Evolutionary conservation across 1,140 invertebrate species (phyloP), one percentile per base, ranked within the genome.

Genomic region (Spodoptera litura): DNA sequence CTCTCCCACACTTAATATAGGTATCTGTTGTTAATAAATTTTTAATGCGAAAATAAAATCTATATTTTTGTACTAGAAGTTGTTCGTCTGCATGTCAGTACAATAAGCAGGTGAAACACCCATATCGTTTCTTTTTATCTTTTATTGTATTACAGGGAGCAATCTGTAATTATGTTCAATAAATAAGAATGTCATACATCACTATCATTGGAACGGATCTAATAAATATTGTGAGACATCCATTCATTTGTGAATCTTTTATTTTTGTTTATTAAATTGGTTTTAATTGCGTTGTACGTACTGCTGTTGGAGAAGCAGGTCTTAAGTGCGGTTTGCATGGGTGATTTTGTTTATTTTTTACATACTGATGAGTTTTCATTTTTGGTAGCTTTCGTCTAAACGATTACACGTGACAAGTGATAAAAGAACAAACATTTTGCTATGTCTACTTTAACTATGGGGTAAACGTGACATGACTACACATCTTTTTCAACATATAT

Each of bases 121-220:
- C 2, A 64, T 49, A 27, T 25, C 51, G 52, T 49, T 70, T 25
- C 6, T 31, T 64, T 64, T 62, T 64, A 72, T 38, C n/a, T 72
- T 72, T 72, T 72, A 38, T 55, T 56, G 4, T 55, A 31, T 2
- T 8, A 11, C 38, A 20, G 51, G 49, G 44, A 64, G 31, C 6
- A 11, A n/a, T 6, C 31, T 56, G 68, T 72, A 72, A 72, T 72
- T 72, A 72, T 38, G n/a, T 56, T 13, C 68, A 72, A 72, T 72
- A 72, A 72, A 72, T 72, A 72, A 20, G n/a, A 56, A 9, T 35
- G 52, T 72, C 53, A 55, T 72, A 72, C 13, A 20, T 55, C 51
- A 27, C 52, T 56, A 72, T 72, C 53, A 38, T 11, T 9, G 55
- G 52, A 56, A 72, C 35, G n/a, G n/a, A 56, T 72, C 51, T 53